These are phyloP conservation scores for Nothocercus nigrocapillus DNA, from an alignment of 2,113 vertebrate species.

Conservation along the genomic window DNA sequence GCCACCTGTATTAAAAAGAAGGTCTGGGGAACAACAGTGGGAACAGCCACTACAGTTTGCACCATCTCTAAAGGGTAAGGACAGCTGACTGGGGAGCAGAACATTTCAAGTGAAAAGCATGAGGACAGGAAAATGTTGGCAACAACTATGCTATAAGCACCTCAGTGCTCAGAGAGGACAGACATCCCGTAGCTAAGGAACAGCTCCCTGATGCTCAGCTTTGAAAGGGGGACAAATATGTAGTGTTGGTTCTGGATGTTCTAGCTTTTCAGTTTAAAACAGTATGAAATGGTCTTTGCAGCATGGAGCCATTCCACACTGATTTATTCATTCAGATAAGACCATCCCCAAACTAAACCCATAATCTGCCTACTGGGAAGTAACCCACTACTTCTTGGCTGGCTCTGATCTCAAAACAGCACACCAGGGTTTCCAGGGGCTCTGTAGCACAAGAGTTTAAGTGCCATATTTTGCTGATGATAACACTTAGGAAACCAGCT, in stretches of 20 bases:
- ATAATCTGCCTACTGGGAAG: not conserved
- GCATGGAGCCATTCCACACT: not conserved
- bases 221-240: constrained; percentile 18
- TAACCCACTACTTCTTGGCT: not conserved
- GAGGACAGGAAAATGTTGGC: not conserved
- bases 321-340: not conserved
- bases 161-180: constrained; percentile 1
- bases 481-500: not conserved
- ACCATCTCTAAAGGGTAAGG: not conserved
- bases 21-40: too few species aligned
- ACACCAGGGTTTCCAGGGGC: not conserved
- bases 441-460: not conserved
- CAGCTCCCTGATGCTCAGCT: constrained; percentile 23
- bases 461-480: not conserved
- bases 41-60: constrained; percentile 30
- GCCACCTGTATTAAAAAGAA: not conserved
- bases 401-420: not conserved
- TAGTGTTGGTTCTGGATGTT: constrained; percentile 1
- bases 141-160: not conserved
- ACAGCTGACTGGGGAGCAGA: not conserved
- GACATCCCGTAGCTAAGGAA: constrained; percentile 15
- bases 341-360: not conserved
- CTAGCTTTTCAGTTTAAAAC: not conserved
- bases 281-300: not conserved
- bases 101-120: not conserved